phyloP scores from a whole-genome alignment of 2,113 vertebrate species.

The Lophotis ruficrista region DNA sequence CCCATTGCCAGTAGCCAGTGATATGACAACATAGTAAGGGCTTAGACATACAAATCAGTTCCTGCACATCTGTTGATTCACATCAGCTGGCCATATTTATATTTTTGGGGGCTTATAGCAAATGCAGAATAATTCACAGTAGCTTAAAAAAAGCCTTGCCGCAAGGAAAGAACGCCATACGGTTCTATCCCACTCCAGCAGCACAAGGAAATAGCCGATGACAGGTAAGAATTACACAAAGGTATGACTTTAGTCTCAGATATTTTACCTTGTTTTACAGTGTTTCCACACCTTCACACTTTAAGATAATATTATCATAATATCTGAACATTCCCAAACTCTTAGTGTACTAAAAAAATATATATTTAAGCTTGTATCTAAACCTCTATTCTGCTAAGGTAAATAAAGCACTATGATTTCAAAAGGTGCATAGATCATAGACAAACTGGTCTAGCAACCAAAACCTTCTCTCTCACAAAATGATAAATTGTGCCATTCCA shows the following conservation, averaged over 20 bases:
- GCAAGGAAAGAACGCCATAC: neutral
- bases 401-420: slow-evolving; percentile 17
- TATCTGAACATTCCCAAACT: neutral
- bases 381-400: neutral
- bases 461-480: slow-evolving; percentile 5
- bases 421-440: slow-evolving; percentile 1
- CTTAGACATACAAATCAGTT: neutral
- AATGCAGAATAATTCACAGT: neutral
- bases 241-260: neutral
- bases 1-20: neutral
- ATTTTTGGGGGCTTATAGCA: neutral
- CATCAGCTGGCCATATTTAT: neutral
- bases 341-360: neutral
- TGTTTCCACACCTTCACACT: neutral
- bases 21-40: neutral
- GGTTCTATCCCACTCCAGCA: neutral
- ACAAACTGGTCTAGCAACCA: slow-evolving; percentile 12
- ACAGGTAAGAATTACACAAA: neutral
- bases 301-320: neutral
- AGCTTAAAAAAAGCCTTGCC: neutral
- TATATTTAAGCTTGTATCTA: neutral
- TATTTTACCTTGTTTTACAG: neutral
- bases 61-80: neutral
- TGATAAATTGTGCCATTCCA: slow-evolving; percentile 15
- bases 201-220: neutral